Percentiles rank a stretch among this genome's conserved stretches.
phyloP scores from a whole-genome alignment of 2,797 vertebrate genomes.

The Hippoglossus hippoglossus region DNA sequence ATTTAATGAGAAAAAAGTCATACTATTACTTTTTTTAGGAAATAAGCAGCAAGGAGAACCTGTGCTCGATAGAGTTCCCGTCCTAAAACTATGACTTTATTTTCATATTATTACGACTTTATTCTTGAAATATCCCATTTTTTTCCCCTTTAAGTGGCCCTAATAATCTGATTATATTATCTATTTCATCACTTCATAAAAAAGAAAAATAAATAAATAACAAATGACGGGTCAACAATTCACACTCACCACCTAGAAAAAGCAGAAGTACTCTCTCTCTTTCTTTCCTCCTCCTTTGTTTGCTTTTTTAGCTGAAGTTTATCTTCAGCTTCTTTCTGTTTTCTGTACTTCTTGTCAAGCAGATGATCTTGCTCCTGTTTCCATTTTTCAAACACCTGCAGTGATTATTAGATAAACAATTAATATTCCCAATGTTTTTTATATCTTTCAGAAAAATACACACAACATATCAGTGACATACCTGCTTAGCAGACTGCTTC shows the following conservation, averaged over 20 bases:
- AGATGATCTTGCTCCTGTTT: constrained; percentile 85
- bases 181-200: too few species aligned
- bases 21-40: too few species aligned
- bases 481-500: constrained; percentile 86
- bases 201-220: background rate
- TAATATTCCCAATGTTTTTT: background rate
- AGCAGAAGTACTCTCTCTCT: constrained; percentile 83
- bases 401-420: constrained; percentile 19
- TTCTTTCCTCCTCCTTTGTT: constrained; percentile 85
- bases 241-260: constrained; percentile 89
- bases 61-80: too few species aligned
- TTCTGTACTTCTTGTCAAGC: constrained; percentile 84
- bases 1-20: too few species aligned
- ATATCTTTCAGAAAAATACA: background rate
- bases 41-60: too few species aligned
- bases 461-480: constrained; percentile 39
- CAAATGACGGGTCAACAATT: background rate
- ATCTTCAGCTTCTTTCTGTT: constrained; percentile 84
- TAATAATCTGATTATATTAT: too few species aligned
- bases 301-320: constrained; percentile 84
- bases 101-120: too few species aligned
- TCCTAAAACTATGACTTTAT: too few species aligned
- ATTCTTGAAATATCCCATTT: too few species aligned
- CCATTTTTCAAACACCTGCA: constrained; percentile 94
- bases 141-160: too few species aligned